Base-by-base conservation (phyloP, 2,888 invertebrate species). In the Isotomurus palustris region DNA sequence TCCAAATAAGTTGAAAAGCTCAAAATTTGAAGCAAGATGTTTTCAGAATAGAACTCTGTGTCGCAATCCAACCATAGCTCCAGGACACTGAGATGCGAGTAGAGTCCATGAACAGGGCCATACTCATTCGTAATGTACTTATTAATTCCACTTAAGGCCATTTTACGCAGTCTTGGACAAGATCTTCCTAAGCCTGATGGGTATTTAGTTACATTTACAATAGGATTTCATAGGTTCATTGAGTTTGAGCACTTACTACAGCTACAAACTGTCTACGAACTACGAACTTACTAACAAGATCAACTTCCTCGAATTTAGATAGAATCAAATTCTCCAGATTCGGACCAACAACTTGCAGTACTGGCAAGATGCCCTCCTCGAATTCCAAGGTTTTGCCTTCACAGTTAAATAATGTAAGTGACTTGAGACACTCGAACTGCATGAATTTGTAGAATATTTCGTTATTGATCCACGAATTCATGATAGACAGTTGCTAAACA, bases 331-430 rank as follows among this genome's bases (percentile, higher is more conserved):
- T 73, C 49, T 71, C 68, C n/a, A 75, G 68, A 10, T 60, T 68
- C 25, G 63, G 59, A 1, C 74, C 75, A 53, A 71, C 67, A 5
- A 72, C 70, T 50, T 72, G 71, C 21, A 75, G 71, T 4, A 75
- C 59, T 1, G 74, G 74, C 10, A 74, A 60, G 4, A 75, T 70
- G 2, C 73, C 73, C 47, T 72, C 73, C 22, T 72, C 69, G 60
- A 72, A 75, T 54, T 73, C 73, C n/a, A 74, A 51, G 3, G 73
- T 70, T 32, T 72, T 60, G 0, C 70, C 72, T 14, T 72, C 73
- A 40, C 68, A 66, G 58, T 74, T 74, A 54, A 66, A 47, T 8
- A 70, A 32, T 19, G 62, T 64, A 8, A 70, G 51, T n/a, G 63
- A 56, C 27, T 58, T 59, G 12, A 70, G 54, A 8, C 56, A 57